Conservation (phyloP, 2,113 vertebrate species). For the Gopherus flavomarginatus region DNA sequence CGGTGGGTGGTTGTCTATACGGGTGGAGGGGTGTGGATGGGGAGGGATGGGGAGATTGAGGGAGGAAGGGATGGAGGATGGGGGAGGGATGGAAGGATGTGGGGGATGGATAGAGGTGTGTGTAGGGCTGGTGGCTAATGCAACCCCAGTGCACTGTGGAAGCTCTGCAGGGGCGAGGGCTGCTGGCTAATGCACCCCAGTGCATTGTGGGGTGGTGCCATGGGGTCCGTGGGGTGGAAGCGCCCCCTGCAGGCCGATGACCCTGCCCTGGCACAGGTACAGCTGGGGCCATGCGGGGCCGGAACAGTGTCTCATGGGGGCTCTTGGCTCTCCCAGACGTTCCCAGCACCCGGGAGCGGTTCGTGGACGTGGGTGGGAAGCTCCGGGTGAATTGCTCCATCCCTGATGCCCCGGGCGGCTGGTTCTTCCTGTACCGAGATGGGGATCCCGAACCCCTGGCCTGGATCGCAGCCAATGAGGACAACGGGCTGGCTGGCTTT, state of each 20-base stretch:
- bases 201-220: background rate
- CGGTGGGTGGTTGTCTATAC: too few species aligned
- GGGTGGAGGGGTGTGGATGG: background rate
- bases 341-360: background rate
- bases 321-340: background rate
- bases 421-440: background rate
- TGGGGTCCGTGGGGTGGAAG: background rate
- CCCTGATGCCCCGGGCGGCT: background rate
- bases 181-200: background rate
- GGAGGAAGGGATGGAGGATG: background rate
- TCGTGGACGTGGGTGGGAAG: background rate
- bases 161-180: background rate
- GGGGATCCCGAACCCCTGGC: background rate
- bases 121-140: background rate
- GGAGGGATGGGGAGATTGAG: too few species aligned
- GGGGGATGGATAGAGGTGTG: too few species aligned
- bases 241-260: background rate
- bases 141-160: background rate
- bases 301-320: background rate
- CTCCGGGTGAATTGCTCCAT: conserved; percentile 2
- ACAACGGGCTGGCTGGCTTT: background rate
- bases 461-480: background rate
- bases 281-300: background rate
- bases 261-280: background rate
- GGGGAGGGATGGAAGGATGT: background rate